Conservation (phyloP, 92 coral and sea anemone species). For the Anthopleura xanthogrammica region DNA sequence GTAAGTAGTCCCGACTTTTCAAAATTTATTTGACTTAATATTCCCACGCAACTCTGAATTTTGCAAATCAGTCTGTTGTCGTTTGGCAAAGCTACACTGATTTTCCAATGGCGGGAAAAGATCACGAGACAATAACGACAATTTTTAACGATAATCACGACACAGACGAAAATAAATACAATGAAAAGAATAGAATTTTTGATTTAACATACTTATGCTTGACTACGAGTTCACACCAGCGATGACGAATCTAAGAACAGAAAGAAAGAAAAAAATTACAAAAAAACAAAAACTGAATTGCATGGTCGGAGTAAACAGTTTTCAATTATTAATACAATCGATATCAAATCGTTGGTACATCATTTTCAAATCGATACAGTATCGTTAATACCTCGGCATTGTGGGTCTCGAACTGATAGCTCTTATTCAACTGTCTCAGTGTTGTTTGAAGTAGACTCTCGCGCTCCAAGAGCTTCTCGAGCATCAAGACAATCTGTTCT, state of each 20-base stretch:
- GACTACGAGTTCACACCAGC: constrained; percentile 99
- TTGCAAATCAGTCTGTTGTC: too few relatives aligned
- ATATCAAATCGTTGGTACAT: not conserved
- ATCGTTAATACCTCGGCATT: constrained; percentile 84
- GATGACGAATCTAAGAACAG: constrained; percentile 88
- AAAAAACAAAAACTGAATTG: not conserved
- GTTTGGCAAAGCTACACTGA: too few relatives aligned
- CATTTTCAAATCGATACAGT: not conserved
- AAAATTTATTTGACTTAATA: too few relatives aligned
- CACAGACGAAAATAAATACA: too few relatives aligned
- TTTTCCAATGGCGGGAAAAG: too few relatives aligned
- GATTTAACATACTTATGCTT: constrained; percentile 76
- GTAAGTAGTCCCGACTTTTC: too few relatives aligned
- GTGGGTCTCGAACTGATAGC: constrained; percentile 69
- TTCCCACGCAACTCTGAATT: too few relatives aligned
- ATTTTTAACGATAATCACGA: too few relatives aligned
- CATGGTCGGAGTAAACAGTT: not conserved
- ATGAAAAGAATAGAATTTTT: not conserved
- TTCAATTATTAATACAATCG: not conserved
- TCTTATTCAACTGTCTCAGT: constrained; percentile 83
- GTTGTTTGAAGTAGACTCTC: constrained; percentile 82
- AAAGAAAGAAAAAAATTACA: not conserved
- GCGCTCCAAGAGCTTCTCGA: constrained; percentile 88
- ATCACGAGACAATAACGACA: too few relatives aligned
- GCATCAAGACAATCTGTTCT: constrained; percentile 89